Conservation (phyloP, 2,888 invertebrate species). For the Athalia circularis region DNA sequence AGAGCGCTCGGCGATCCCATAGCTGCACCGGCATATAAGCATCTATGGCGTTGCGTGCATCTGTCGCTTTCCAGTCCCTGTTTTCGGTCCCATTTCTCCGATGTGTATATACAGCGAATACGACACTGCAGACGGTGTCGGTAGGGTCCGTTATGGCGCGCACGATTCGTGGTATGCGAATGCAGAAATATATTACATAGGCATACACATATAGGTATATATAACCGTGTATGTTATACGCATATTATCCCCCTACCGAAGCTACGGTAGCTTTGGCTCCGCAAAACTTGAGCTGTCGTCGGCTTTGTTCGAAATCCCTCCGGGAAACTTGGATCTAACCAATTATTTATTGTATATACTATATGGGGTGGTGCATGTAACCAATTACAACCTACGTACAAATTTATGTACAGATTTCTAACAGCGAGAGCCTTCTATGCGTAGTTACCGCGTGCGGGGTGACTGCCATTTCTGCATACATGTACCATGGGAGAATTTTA, state of each 20-base stretch:
- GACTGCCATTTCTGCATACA: too few species aligned
- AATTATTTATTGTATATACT: slow-evolving; percentile 25
- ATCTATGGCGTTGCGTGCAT: slow-evolving; percentile 28
- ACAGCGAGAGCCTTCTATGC: too few species aligned
- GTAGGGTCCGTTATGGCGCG: slow-evolving; percentile 30
- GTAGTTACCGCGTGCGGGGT: not conserved
- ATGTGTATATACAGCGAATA: not conserved
- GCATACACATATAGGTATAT: too few species aligned
- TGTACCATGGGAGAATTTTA: too few species aligned
- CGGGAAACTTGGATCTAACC: slow-evolving; percentile 27
- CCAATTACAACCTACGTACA: slow-evolving; percentile 27
- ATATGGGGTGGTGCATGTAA: not conserved
- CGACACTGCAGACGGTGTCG: not conserved
- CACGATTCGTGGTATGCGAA: slow-evolving; percentile 6
- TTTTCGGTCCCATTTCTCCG: slow-evolving; percentile 20
- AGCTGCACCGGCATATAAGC: not conserved
- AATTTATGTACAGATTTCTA: slow-evolving; percentile 15
- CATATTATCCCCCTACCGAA: not conserved
- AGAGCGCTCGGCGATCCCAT: slow-evolving; percentile 2
- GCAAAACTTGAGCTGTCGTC: slow-evolving; percentile 37
- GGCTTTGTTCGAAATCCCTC: slow-evolving; percentile 32
- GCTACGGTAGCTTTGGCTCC: not conserved
- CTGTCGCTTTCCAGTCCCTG: slow-evolving; percentile 38
- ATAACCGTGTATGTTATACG: too few species aligned
- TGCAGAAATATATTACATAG: slow-evolving; percentile 27